Evolutionary conservation across 2,888 invertebrate species (phyloP).

Genomic region (Linyphia triangularis): DNA sequence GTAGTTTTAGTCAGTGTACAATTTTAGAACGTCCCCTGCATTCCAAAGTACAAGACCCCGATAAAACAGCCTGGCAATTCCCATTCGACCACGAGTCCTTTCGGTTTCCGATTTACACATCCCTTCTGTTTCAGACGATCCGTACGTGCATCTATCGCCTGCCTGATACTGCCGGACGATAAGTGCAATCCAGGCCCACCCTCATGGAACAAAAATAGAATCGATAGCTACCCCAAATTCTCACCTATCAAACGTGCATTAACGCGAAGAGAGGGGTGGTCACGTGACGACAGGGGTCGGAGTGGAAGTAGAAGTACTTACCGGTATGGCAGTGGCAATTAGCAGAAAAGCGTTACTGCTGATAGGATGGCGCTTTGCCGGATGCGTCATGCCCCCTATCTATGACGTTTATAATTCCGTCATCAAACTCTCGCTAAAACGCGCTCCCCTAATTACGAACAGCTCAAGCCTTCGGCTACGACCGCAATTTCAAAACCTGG

Average conservation of each 20-base stretch:
- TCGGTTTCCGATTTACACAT: conserved; percentile 59
- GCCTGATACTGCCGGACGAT: conserved; percentile 28
- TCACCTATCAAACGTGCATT: conserved; percentile 74
- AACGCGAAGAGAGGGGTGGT: conserved; percentile 23
- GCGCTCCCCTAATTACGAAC: conserved; percentile 67
- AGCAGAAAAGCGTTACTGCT: conserved; percentile 66
- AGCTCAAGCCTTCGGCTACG: conserved; percentile 69
- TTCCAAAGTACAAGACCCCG: conserved; percentile 14
- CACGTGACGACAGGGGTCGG: conserved; percentile 44
- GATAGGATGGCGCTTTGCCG: conserved; percentile 61
- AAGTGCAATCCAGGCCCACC: conserved; percentile 7
- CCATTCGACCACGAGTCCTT: conserved; percentile 54
- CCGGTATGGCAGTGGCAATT: conserved; percentile 66
- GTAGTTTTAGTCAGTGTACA: conserved; percentile 7
- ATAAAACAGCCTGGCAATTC: conserved; percentile 39
- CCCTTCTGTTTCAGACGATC: conserved; percentile 24
- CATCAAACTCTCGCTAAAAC: conserved; percentile 72
- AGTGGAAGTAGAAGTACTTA: conserved; percentile 52
- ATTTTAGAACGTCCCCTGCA: conserved; percentile 20
- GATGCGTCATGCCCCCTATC: conserved; percentile 66
- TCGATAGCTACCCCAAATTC: conserved; percentile 59
- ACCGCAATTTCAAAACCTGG: conserved; percentile 73
- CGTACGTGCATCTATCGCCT: conserved; percentile 23
- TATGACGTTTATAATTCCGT: conserved; percentile 75
- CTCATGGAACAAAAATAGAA: conserved; percentile 50